Evolutionary conservation across 2,888 invertebrate genomes (phyloP).

Genomic region (Campoletis raptor): DNA sequence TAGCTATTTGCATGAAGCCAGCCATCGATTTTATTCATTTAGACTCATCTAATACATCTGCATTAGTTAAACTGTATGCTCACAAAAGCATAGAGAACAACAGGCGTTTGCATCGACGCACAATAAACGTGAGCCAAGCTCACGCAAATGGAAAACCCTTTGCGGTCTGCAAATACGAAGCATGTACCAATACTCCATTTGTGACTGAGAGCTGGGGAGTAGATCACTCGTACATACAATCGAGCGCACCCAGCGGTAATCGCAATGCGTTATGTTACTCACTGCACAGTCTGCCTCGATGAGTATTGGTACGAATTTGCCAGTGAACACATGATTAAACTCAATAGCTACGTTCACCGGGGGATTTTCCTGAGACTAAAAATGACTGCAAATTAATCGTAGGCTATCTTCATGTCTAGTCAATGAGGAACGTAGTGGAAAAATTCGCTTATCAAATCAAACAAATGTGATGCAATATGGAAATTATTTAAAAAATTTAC

Average conservation of each 20-base stretch:
- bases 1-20: conserved; percentile 25
- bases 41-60: not conserved
- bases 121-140: conserved; percentile 11
- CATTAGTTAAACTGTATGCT: conserved; percentile 27
- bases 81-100: conserved; percentile 26
- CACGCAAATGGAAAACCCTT: conserved; percentile 49
- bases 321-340: conserved; percentile 28
- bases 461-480: not conserved
- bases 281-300: conserved; percentile 15
- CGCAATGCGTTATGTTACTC: conserved; percentile 26
- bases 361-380: conserved; percentile 2
- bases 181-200: conserved; percentile 39
- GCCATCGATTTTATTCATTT: conserved; percentile 39
- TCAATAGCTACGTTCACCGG: not conserved
- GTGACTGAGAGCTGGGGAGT: conserved; percentile 10
- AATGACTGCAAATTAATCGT: not conserved
- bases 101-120: conserved; percentile 31
- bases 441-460: not conserved
- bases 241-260: conserved; percentile 69
- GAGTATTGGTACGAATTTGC: conserved; percentile 22
- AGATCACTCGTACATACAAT: conserved; percentile 66
- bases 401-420: not conserved
- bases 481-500: not conserved
- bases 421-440: not conserved
- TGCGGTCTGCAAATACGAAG: conserved; percentile 42